Evolutionary conservation across 2,797 vertebrate species (phyloP).

Genomic region (Sparidentex hasta): DNA sequence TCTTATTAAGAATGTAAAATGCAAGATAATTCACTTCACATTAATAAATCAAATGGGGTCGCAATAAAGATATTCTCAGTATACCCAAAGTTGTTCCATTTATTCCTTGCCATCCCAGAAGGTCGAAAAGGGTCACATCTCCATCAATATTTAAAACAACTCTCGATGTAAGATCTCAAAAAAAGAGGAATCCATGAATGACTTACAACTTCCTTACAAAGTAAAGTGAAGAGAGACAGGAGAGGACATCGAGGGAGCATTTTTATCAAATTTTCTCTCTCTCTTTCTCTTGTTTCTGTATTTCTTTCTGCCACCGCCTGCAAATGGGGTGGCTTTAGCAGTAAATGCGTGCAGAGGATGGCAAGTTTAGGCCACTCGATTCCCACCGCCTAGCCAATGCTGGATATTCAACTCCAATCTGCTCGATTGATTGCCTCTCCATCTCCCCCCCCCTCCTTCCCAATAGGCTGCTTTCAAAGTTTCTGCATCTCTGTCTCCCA

Average conservation of each 20-base stretch:
- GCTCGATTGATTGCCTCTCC: conserved; percentile 80
- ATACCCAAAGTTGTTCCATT: neutral
- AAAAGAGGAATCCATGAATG: conserved; percentile 21
- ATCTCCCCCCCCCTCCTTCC: conserved; percentile 18
- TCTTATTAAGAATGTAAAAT: conserved; percentile 4
- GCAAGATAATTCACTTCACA: neutral
- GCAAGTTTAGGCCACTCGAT: conserved; percentile 72
- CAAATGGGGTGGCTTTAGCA: conserved; percentile 63
- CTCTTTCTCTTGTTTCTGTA: conserved; percentile 23
- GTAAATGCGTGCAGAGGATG: conserved; percentile 59
- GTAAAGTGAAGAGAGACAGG: neutral
- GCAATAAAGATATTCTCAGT: conserved; percentile 6
- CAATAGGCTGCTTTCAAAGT: conserved; percentile 63
- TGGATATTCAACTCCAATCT: conserved; percentile 82
- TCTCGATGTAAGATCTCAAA: conserved; percentile 5
- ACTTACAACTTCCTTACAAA: conserved; percentile 34
- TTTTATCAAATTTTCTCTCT: conserved; percentile 31
- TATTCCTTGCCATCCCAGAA: conserved; percentile 5
- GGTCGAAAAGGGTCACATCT: conserved; percentile 4
- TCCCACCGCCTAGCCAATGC: conserved; percentile 50
- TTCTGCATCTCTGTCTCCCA: conserved; percentile 77
- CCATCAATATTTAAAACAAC: conserved; percentile 28
- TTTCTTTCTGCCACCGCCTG: conserved; percentile 28
- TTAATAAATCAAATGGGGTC: neutral
- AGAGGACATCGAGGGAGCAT: conserved; percentile 25